Base-by-base conservation (phyloP, 2,888 invertebrate species). In the Rhimphoctona megacephalus region DNA sequence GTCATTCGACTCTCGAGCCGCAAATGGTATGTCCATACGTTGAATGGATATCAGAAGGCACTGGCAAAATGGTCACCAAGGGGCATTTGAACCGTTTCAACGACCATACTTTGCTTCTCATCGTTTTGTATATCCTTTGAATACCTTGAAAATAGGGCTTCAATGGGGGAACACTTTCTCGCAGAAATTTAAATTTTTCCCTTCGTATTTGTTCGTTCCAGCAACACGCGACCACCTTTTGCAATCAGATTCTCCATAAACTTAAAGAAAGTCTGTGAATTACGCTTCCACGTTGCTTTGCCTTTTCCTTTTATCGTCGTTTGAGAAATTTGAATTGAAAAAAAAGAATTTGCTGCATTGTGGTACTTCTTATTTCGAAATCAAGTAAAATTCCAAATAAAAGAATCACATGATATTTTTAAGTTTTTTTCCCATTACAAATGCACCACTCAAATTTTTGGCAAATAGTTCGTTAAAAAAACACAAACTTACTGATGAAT, bases 1-100 rank as follows among this genome's bases (percentile, higher is more conserved):
- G 67, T 39, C 52, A 52, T 52, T 52, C 78, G 66, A 25, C 5
- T 52, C 52, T 52, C 52, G 36, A n/a, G n/a, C n/a, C n/a, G 25
- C 78, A 36, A 77, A 78, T 52, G 36, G 61, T 52, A 43, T 67
- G 25, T 39, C 39, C 36, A 78, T 66, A 77, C 77, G 66, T 66
- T 66, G 33, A 67, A 77, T 67, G 77, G 77, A 77, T 36, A 46
- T 49, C 39, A 52, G 52, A 46, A 11, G 64, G 61, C 25, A 17
- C 49, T 30, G 19, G 70, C 57, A 11, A 54, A 74, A 64, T 30
- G 57, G 22, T 77, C 49, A 49, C 64, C 46, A 64, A 46, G 33
- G 49, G 77, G 30, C 52, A 66, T 30, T 67, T 46, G 49, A 66
- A 77, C 49, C 66, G 49, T 36, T 67, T 77, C 33, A n/a, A 61